A percentile compares a stretch with the other conserved stretches of the same genome.
These are phyloP conservation scores for Tachystola acroxantha DNA, from an alignment of 2,888 invertebrate genomes.

Conservation along the genomic window DNA sequence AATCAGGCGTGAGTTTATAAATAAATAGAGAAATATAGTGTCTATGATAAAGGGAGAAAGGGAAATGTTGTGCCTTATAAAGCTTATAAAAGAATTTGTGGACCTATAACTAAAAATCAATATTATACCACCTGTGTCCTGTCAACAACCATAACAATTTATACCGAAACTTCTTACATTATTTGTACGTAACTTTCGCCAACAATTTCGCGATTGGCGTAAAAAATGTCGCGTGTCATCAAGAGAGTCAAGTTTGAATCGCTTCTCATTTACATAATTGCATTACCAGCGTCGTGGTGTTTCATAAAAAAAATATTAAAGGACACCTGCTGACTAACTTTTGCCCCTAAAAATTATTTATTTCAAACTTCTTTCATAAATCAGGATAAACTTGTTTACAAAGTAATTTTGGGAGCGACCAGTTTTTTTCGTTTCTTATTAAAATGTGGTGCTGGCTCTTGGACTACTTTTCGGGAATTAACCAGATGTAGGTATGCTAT, in stretches of 20 bases:
- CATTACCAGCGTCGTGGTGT: slow-evolving; percentile 43
- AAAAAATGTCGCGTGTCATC: slow-evolving; percentile 29
- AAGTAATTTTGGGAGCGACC: slow-evolving; percentile 62
- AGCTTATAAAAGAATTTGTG: no score
- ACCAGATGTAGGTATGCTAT: no score
- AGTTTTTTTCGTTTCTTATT: slow-evolving; percentile 34
- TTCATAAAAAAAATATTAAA: slow-evolving; percentile 65
- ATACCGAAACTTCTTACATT: not conserved
- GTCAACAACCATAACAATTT: no score
- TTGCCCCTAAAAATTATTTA: slow-evolving; percentile 72
- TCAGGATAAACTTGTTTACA: slow-evolving; percentile 73
- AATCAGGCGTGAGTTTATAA: no score
- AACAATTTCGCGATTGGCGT: slow-evolving; percentile 8
- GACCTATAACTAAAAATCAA: no score
- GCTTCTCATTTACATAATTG: slow-evolving; percentile 67
- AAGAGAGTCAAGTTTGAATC: slow-evolving; percentile 23
- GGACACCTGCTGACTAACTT: slow-evolving; percentile 71
- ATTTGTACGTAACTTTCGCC: slow-evolving; percentile 2
- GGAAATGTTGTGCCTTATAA: no score
- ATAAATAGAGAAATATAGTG: no score
- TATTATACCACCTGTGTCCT: no score
- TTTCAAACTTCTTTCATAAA: slow-evolving; percentile 73
- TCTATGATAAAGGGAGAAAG: no score
- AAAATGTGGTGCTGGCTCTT: slow-evolving; percentile 4
- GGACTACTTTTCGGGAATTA: slow-evolving; percentile 1